phyloP scores from a whole-genome alignment of 2,797 vertebrate species.

The Leptodactylus fallax region DNA sequence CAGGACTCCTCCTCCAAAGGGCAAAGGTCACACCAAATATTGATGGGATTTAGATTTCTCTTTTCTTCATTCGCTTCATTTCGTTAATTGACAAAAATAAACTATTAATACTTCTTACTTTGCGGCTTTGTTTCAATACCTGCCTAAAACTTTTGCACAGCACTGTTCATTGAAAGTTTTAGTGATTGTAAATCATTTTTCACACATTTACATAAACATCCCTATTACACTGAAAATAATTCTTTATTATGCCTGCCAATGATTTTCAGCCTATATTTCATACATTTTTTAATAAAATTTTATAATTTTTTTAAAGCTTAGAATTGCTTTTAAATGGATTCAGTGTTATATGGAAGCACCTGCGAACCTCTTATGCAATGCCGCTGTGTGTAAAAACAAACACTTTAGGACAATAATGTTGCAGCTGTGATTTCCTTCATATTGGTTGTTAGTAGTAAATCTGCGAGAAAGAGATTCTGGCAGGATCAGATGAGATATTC shows the following conservation, averaged over 20 bases:
- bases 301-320: not conserved
- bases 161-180: too few species aligned
- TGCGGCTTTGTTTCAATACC: too few species aligned
- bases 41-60: too few species aligned
- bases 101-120: too few species aligned
- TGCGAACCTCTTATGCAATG: not conserved
- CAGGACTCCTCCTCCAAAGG: too few species aligned
- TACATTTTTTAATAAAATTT: not conserved
- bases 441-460: not conserved
- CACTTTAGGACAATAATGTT: not conserved
- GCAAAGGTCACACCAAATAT: too few species aligned
- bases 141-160: too few species aligned
- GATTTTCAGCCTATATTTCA: not conserved
- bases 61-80: too few species aligned
- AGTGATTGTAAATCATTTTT: too few species aligned
- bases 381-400: not conserved
- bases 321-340: not conserved
- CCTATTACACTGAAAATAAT: not conserved
- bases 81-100: too few species aligned
- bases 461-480: not conserved
- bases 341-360: constrained; percentile 16
- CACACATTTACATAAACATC: too few species aligned
- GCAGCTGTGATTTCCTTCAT: constrained; percentile 27
- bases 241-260: not conserved
- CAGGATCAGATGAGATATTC: not conserved